Percentiles rank a stretch among this genome's conserved stretches.
Evolutionary conservation across 2,888 invertebrate genomes (phyloP).

Genomic region (Volucella inanis): DNA sequence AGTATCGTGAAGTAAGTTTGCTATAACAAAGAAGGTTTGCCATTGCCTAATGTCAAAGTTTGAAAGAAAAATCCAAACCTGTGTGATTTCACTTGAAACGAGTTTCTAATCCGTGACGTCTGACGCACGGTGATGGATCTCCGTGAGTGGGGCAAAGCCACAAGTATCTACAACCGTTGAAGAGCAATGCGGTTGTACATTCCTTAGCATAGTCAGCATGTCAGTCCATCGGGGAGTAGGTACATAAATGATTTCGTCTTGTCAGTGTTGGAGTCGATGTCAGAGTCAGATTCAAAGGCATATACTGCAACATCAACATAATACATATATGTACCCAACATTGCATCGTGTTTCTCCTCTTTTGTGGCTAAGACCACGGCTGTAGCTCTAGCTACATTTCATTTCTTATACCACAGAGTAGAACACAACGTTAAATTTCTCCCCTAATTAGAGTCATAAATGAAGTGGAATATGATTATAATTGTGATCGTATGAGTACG

Average conservation of each 20-base stretch:
- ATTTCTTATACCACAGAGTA: constrained; percentile 52
- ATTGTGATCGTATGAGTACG: constrained; percentile 22
- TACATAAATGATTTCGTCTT: no score
- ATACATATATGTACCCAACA: constrained; percentile 35
- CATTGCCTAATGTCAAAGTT: constrained; percentile 69
- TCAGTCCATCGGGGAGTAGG: no score
- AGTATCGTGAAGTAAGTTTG: constrained; percentile 5
- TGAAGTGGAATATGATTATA: constrained; percentile 39
- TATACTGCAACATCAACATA: constrained; percentile 31
- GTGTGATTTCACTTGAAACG: constrained; percentile 72
- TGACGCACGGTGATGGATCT: constrained; percentile 69
- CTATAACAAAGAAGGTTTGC: constrained; percentile 34
- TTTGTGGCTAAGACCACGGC: constrained; percentile 18
- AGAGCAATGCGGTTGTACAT: constrained; percentile 70
- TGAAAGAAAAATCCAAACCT: constrained; percentile 57
- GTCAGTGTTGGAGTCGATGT: no score
- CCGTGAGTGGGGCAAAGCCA: constrained; percentile 51
- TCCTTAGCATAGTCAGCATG: constrained; percentile 10
- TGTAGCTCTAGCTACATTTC: neutral
- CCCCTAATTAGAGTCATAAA: constrained; percentile 67
- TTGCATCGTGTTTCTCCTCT: constrained; percentile 45
- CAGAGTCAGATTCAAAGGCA: no score
- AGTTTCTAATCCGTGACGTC: constrained; percentile 64
- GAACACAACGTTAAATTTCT: constrained; percentile 64
- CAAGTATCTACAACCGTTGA: constrained; percentile 37